Base-by-base conservation (phyloP, 30 jellyfish, hydroid and myxozoan genomes). In the Sanderia malayensis region DNA sequence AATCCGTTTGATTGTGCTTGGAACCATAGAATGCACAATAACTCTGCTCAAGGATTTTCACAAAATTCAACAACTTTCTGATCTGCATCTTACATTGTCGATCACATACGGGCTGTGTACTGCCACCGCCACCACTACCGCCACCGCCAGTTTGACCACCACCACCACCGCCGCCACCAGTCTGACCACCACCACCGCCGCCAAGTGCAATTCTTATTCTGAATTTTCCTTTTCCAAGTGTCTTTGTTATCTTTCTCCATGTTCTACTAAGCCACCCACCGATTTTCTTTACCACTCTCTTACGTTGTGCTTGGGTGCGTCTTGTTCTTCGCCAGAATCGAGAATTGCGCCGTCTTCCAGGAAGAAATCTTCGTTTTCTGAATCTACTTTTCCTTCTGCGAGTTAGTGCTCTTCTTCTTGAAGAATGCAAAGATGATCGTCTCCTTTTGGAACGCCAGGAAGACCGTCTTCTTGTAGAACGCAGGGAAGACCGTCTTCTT, bases 241-340 rank as follows among this genome's bases (percentile, higher is more conserved):
- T 23, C 31, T 58, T 58, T n/a, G 27, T 58, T 17, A 58, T 23
- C 17, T 28, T 28, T 58, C 31, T n/a, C 70, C 70, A 58, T 58
- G 31, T n/a, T 58, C 31, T 58, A 18, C 70, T 28, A n/a, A 58
- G 31, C 70, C 70, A 58, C 17, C 70, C 70, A n/a, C 70, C 15
- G 3, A 58, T 28, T 58, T 58, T 58, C 70, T 58, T 58, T n/a
- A 13, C 23, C 2, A 28, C 31, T 23, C 23, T 58, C 44, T n/a
- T 41, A 8, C 55, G 27, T 17, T 19, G 34, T n/a, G 27, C 23
- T 8, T 4, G 17, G 18, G 34, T 58, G 31, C 17, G 13, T 58
- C 70, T 58, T 58, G 70, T 28, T n/a, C 70, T 26, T 31, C 70
- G n/a, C 70, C 70, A 58, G 31, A 58, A 58, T n/a, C 34, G 31